Evolutionary conservation across 2,888 invertebrate genomes (phyloP).

Genomic region (Tortricodes alternella): DNA sequence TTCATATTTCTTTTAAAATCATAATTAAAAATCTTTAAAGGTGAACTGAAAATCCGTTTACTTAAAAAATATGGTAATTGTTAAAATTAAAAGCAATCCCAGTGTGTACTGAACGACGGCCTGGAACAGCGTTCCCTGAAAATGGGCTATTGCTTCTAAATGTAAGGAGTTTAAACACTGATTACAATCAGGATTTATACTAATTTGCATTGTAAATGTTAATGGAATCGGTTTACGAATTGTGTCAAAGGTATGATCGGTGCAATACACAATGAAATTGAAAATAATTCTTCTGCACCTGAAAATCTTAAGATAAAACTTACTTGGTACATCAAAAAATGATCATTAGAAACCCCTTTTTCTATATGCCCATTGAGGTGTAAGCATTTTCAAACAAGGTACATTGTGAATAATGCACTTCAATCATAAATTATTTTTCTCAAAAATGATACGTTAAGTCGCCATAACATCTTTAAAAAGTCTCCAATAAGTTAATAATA

Average conservation of each 20-base stretch:
- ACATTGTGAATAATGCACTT: too few species aligned
- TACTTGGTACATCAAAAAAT: too few species aligned
- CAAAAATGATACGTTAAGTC: too few species aligned
- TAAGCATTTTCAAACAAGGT: too few species aligned
- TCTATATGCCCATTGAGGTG: too few species aligned
- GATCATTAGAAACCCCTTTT: too few species aligned
- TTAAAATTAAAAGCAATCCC: slow-evolving; percentile 69
- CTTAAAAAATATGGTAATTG: slow-evolving; percentile 67
- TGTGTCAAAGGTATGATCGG: slow-evolving; percentile 44
- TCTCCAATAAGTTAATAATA: too few species aligned
- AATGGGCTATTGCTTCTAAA: slow-evolving; percentile 69
- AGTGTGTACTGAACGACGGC: slow-evolving; percentile 59
- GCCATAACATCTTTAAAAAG: too few species aligned
- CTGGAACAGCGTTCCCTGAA: slow-evolving; percentile 56
- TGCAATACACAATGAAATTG: slow-evolving; percentile 31
- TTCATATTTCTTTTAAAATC: slow-evolving; percentile 39
- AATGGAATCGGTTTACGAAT: slow-evolving; percentile 58
- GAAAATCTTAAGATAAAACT: background rate
- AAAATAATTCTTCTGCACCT: background rate
- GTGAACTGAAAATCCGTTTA: slow-evolving; percentile 59
- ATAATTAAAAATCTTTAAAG: slow-evolving; percentile 56
- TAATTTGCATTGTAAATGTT: slow-evolving; percentile 67
- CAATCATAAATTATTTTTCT: too few species aligned
- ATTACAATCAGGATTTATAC: slow-evolving; percentile 71
- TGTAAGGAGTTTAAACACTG: slow-evolving; percentile 65